Base-by-base conservation (phyloP, 2,113 vertebrate species). In the Crotalus viridis region DNA sequence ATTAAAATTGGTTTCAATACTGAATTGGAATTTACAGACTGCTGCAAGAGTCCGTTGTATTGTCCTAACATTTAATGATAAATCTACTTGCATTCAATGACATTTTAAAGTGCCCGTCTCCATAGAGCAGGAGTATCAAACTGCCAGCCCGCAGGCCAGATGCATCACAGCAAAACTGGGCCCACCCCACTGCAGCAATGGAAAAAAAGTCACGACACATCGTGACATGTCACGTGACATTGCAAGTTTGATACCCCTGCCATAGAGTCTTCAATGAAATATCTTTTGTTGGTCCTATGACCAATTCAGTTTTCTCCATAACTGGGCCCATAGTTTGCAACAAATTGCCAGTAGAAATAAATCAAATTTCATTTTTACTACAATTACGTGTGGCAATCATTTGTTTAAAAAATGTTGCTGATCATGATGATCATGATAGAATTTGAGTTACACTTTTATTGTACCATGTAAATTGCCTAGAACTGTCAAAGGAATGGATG, bases 1-100 rank as follows among this genome's bases (percentile, higher is more conserved):
- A 88, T 89, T 95, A 96, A 94, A 90, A 56, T 94, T 92, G 94
- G 90, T 92, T 97, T 95, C 93, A 95, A 94, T 88, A 96, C 93
- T 94, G 93, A 95, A 93, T 74, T 33, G 92, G 93, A 91, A 93
- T 92, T 95, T 90, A 74, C n/a, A 59, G 85, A 39, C 33, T 15
- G 3, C 21, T 95, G 93, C 87, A 56, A 91, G 85, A 94, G 54
- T n/a, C 55, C 69, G 26, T 10, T 55, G 19, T 81, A 21, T 43
- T 81, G 33, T 43, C 33, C 17, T 74, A 48, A 88, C 33, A 15
- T 28, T 54, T 88, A 61, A 91, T 46, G 55, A 46, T 33, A 69
- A 43, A 33, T 39, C 46, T 12, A 86, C 17, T 22, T 19, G 51
- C 46, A 74, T 54, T 74, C 19, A 74, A 13, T 52, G 28, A 74